Evolutionary conservation across 2,113 vertebrate species (phyloP), one percentile per base, ranked within the genome.

Genomic region (Boulengerochromis microlepis): DNA sequence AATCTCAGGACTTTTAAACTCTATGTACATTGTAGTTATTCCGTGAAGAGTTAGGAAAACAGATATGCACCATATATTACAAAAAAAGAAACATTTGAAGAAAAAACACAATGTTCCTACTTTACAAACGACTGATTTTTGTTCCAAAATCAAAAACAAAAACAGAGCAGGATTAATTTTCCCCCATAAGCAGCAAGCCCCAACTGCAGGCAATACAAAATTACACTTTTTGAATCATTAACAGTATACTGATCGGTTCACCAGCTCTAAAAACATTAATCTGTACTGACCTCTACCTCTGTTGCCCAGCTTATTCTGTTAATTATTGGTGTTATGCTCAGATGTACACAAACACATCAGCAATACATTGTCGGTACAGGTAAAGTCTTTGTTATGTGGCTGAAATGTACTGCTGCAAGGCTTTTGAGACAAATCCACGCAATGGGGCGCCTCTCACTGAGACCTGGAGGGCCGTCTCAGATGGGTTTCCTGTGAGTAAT

Each of bases 161-260:
- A 74, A 45, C 8, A 92, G 89, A 90, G 93, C 93, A 91, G 92
- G 84, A 94, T 94, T 93, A 90, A 52, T 84, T 47, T 69, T 22
- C 88, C 91, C 93, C 90, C 89, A 87, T 52, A 95, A 95, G 95
- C 96, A 96, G 94, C 96, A 96, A 95, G 93, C 94, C 94, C 96
- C 93, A 78, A 90, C 92, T 92, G 94, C 95, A 96, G 92, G 93
- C 85, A 92, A 93, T 90, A 95, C 86, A 95, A 94, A 92, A 93
- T 92, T 92, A 95, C 91, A 93, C 82, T 87, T 87, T 90, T 90
- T 71, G 86, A 96, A 93, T 92, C 80, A 90, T 89, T 47, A 90
- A 66, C 93, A 93, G 91, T 71, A 86, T 81, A 83, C 50, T 87
- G 84, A 86, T 87, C 64, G 16, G 66, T 86, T 87, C 91, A 88